Evolutionary conservation across 2,113 vertebrate genomes (phyloP).

Genomic region (Leucopsar rothschildi): DNA sequence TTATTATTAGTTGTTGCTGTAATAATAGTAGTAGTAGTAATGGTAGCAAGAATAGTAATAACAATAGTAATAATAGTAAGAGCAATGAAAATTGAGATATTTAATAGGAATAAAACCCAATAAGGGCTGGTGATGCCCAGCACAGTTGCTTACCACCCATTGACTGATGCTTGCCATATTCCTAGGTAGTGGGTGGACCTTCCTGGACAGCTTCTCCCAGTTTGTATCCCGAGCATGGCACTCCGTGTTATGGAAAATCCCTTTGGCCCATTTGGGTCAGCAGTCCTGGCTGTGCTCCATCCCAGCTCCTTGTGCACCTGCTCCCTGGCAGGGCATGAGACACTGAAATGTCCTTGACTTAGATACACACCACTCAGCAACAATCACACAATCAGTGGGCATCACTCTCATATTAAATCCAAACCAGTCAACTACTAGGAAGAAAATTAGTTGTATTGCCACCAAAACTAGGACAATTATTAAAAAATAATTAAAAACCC

Average conservation of each 20-base stretch:
- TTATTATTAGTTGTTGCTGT: neutral
- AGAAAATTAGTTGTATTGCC: fast-evolving
- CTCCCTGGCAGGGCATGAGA: too few species aligned
- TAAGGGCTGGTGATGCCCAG: neutral
- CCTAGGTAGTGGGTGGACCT: neutral
- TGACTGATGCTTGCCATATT: neutral
- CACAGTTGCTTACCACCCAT: neutral
- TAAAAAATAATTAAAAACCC: neutral
- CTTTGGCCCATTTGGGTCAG: neutral
- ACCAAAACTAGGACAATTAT: neutral
- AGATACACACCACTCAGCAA: neutral
- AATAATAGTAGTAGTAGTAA: neutral
- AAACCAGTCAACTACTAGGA: neutral
- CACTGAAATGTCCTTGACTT: neutral
- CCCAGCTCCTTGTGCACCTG: neutral
- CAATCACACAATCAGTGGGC: neutral
- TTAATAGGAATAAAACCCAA: neutral
- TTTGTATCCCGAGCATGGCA: neutral
- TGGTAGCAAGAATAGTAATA: neutral
- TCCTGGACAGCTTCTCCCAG: neutral
- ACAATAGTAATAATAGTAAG: neutral
- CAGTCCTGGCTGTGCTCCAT: neutral
- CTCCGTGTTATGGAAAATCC: neutral
- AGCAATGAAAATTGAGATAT: neutral
- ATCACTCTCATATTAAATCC: neutral